Conservation (phyloP, 1,140 invertebrate species). For the Drosophila yakuba region DNA sequence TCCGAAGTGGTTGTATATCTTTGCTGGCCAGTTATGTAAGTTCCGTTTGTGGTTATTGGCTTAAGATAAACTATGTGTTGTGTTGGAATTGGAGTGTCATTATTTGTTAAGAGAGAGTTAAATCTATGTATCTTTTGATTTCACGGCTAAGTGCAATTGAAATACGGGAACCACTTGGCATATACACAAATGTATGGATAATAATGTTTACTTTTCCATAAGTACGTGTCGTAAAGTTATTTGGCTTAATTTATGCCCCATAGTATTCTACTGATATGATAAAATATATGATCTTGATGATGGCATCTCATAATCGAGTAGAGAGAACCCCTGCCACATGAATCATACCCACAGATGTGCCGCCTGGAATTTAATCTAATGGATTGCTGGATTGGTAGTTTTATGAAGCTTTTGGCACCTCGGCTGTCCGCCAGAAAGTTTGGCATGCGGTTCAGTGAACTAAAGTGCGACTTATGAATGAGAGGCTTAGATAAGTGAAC, state of each 20-base stretch:
- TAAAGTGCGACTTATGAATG: slow-evolving; percentile 41
- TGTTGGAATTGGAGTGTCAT: slow-evolving; percentile 5
- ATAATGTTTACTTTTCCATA: not conserved
- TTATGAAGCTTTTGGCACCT: slow-evolving; percentile 55
- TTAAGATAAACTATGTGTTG: not conserved
- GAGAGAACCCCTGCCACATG: slow-evolving; percentile 6
- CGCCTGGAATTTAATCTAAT: slow-evolving; percentile 31
- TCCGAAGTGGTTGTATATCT: slow-evolving; percentile 29
- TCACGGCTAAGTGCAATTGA: not conserved
- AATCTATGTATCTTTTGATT: not conserved
- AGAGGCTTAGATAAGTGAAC: slow-evolving; percentile 45
- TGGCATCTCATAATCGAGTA: slow-evolving; percentile 1
- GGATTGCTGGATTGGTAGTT: slow-evolving; percentile 13
- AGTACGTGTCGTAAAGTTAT: not conserved
- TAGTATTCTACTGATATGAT: slow-evolving; percentile 26
- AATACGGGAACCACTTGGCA: no score
- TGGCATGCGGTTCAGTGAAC: slow-evolving; percentile 40
- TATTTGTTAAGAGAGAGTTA: slow-evolving; percentile 3
- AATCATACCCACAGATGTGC: slow-evolving; percentile 12
- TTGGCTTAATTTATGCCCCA: not conserved
- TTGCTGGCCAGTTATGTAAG: slow-evolving; percentile 34
- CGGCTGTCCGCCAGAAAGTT: slow-evolving; percentile 15
- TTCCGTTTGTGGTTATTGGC: slow-evolving; percentile 26
- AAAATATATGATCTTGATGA: slow-evolving; percentile 12
- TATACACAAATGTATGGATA: no score